Percentiles rank a stretch among this genome's conserved stretches.
Conservation (phyloP, 2,113 vertebrate species). For the Oceanites oceanicus region DNA sequence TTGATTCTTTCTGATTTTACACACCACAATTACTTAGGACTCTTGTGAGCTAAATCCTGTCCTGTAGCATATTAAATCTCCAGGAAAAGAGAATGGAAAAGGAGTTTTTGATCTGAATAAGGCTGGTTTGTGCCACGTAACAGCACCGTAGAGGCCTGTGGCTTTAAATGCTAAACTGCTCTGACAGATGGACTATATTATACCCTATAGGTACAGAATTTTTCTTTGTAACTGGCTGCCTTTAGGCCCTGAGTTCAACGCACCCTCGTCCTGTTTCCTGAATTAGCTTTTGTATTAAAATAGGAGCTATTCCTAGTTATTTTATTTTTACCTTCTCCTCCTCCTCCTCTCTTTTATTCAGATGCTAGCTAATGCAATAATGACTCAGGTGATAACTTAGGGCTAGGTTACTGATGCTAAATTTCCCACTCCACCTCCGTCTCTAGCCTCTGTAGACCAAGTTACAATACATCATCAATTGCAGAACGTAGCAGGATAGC, state of each 20-base stretch:
- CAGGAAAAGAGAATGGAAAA: neutral
- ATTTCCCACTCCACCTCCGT: neutral
- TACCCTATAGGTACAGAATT: neutral
- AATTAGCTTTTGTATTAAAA: neutral
- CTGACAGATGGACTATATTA: neutral
- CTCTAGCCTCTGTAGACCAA: neutral
- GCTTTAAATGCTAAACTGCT: neutral
- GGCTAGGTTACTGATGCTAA: neutral
- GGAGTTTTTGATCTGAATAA: neutral
- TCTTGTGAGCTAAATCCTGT: neutral
- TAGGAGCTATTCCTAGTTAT: neutral
- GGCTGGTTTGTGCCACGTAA: neutral
- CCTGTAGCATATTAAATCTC: neutral
- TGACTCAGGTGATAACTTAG: neutral
- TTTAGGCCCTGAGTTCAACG: neutral
- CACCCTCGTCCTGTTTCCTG: neutral
- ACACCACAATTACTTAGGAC: neutral
- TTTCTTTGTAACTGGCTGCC: neutral
- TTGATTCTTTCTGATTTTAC: neutral
- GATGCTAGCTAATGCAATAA: neutral
- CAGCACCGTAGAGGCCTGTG: neutral
- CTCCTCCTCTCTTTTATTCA: neutral
- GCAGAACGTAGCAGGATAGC: neutral
- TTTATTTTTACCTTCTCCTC: neutral
- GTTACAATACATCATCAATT: neutral